Base-by-base conservation (phyloP, 2,888 invertebrate genomes). In the Calameuta pallipes region DNA sequence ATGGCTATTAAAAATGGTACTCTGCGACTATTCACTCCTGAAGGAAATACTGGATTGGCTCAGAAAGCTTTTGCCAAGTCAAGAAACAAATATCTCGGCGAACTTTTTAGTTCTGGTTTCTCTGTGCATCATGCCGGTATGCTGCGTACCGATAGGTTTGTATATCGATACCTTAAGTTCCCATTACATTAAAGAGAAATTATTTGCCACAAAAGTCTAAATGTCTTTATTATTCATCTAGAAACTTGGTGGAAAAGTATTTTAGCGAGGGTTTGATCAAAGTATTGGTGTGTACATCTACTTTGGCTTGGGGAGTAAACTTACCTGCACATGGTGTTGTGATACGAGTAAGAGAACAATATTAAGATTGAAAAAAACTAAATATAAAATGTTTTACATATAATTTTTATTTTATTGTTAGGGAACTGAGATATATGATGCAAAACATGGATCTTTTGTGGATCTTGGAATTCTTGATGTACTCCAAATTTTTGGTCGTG, bases 261-360 rank as follows among this genome's bases (percentile, higher is more conserved):
- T 99, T 99, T 90, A 92, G 95, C 0, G 96, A 96, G 78, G 99
- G 99, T 0, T 94, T 95, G 82, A 95, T 98, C 80, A 97, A 96
- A 89, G 98, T 97, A 0, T 92, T 99, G 2, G 97, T 98, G 12
- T 99, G 99, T 90, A 99, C 99, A 0, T 97, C 99, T 0, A 99
- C 99, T 0, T 93, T 99, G 41, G 99, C 99, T 36, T 99, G 99
- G 99, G 99, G 99, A 85, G 99, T 99, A 9, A 99, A 99, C 93
- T 93, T 99, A 83, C 99, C 99, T 0, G 99, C 99, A 0, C 99
- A 99, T 91, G 99, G 98, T 41, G 99, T 99, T 82, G 95, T 99
- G 75, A 98, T 98, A 82, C 95, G 97, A 92, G 97, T 97, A 92
- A 91, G 92, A 81, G 74, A 56, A 23, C 23, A 56, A 56, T 56